Percentiles rank a stretch among this genome's conserved stretches.
Evolutionary conservation across 2,888 invertebrate genomes (phyloP).

Genomic region (Rhopalosiphum nymphaeae): DNA sequence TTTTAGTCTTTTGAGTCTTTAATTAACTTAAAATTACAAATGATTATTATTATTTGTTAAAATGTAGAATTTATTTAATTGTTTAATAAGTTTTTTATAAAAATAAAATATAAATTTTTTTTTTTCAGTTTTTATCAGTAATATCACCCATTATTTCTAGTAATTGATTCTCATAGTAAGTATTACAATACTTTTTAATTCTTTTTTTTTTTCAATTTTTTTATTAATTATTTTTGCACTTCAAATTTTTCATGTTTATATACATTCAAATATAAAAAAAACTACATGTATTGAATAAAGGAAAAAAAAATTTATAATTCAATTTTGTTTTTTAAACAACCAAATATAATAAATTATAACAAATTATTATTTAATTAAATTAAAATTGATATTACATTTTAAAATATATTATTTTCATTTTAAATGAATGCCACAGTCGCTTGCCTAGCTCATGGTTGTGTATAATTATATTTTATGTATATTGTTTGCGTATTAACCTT

Average conservation of each 20-base stretch:
- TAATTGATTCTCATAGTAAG: constrained; percentile 9
- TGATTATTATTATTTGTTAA: not conserved
- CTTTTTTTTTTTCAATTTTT: not conserved
- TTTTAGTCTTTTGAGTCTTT: not conserved
- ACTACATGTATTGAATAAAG: not conserved
- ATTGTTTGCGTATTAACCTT: no score
- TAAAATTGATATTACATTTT: not conserved
- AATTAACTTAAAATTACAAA: no score
- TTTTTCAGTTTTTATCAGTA: constrained; percentile 41
- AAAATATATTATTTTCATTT: not conserved
- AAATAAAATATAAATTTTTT: not conserved
- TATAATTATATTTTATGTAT: no score
- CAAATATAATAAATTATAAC: not conserved
- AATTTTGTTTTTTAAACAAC: not conserved
- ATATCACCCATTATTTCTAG: constrained; percentile 13
- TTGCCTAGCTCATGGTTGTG: no score
- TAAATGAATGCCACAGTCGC: not conserved
- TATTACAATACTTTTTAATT: not conserved
- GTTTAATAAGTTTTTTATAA: not conserved
- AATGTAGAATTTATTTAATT: not conserved
- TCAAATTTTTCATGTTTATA: not conserved
- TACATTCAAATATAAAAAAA: not conserved
- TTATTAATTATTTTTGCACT: not conserved
- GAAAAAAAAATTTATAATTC: not conserved
- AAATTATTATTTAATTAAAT: not conserved